Conservation (phyloP, 1,140 invertebrate species). For the Drosophila paulistorum region DNA sequence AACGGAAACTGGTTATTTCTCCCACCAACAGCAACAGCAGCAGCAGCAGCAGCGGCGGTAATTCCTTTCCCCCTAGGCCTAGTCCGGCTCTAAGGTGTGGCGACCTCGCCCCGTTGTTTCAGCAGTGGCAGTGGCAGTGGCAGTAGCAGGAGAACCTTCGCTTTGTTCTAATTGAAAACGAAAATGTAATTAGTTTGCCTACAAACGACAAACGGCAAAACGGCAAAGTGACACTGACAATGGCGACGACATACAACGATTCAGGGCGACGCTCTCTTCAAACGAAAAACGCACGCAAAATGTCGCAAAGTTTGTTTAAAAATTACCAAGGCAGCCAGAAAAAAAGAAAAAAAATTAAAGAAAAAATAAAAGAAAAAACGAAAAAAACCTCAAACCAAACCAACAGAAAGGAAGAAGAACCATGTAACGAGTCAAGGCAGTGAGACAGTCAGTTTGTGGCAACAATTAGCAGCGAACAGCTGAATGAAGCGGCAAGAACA, state of each 20-base stretch:
- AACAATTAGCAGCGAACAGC: conserved; percentile 62
- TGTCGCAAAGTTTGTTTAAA: conserved; percentile 69
- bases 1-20: conserved; percentile 9
- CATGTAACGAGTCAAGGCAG: conserved; percentile 1
- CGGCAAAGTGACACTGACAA: conserved; percentile 6
- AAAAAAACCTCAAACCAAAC: conserved; percentile 11
- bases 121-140: too few species aligned
- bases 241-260: conserved; percentile 24
- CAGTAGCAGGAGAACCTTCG: conserved; percentile 27
- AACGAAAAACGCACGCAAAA: conserved; percentile 62
- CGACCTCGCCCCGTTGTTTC: conserved; percentile 8
- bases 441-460: conserved; percentile 28
- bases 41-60: background rate
- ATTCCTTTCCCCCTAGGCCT: conserved; percentile 7
- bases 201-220: conserved; percentile 39
- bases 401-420: background rate
- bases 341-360: background rate
- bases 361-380: background rate
- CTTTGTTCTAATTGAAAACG: conserved; percentile 71
- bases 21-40: background rate
- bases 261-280: conserved; percentile 52
- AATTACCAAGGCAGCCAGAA: conserved; percentile 61
- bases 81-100: conserved; percentile 22
- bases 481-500: conserved; percentile 40
- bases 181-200: conserved; percentile 69